Conservation (phyloP, 53 echinoderm and acorn worm species). For the Antedon mediterranea region DNA sequence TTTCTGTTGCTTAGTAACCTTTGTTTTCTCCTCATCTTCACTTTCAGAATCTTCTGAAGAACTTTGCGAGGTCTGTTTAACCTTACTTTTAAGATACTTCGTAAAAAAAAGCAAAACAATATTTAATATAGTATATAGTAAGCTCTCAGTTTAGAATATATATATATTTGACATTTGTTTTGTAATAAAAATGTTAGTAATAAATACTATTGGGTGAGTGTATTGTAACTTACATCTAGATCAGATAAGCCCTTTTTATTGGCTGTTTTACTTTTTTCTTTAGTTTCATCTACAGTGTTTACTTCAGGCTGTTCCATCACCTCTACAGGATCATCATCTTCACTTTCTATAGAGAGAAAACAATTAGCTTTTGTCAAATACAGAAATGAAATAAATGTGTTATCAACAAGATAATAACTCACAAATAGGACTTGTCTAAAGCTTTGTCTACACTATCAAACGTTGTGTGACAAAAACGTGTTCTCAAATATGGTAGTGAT, state of each 20-base stretch:
- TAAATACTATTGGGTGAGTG: too few relatives aligned
- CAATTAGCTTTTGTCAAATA: too few relatives aligned
- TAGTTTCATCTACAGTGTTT: conserved; percentile 9
- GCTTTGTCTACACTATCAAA: too few relatives aligned
- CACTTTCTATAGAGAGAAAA: conserved; percentile 5
- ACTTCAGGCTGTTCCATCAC: conserved; percentile 11
- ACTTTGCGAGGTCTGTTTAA: neutral
- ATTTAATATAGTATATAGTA: neutral
- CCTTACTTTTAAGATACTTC: neutral
- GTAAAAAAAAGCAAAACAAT: neutral
- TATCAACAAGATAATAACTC: too few relatives aligned
- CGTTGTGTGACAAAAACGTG: too few relatives aligned
- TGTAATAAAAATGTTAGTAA: too few relatives aligned
- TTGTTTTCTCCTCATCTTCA: conserved; percentile 1
- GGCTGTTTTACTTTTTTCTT: conserved; percentile 21
- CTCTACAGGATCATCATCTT: conserved; percentile 13
- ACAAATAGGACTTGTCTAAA: too few relatives aligned
- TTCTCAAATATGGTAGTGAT: too few relatives aligned
- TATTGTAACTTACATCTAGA: conserved; percentile 53
- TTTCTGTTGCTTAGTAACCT: neutral
- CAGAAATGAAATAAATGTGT: too few relatives aligned
- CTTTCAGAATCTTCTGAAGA: neutral
- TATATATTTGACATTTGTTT: too few relatives aligned
- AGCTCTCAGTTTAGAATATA: too few relatives aligned
- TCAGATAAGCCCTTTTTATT: conserved; percentile 42